These are phyloP conservation scores for Caligus rogercresseyi DNA, from an alignment of 1,140 invertebrate genomes.

Conservation along the genomic window DNA sequence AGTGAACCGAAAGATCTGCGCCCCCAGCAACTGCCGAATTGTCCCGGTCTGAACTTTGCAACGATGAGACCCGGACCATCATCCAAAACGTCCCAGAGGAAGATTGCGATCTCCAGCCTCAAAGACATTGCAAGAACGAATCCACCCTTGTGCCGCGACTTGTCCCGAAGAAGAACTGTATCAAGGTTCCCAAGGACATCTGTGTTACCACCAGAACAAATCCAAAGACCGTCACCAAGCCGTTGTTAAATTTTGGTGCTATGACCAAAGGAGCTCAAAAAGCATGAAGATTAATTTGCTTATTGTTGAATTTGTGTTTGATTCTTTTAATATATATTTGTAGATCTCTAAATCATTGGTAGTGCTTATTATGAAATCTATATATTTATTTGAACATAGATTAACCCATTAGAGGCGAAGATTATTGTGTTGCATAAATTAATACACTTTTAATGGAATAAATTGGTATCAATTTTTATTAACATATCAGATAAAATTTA, in stretches of 20 bases:
- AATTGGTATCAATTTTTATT: too few species aligned
- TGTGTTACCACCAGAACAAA: not conserved
- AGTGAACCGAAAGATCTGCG: not conserved
- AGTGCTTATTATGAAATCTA: too few species aligned
- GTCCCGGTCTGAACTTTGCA: constrained; percentile 12
- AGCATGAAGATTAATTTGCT: too few species aligned
- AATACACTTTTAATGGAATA: too few species aligned
- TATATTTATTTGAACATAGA: too few species aligned
- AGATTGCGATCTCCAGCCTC: constrained; percentile 13
- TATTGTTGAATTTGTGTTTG: too few species aligned
- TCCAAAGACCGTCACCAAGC: not conserved
- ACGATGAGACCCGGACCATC: not conserved
- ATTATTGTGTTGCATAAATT: too few species aligned
- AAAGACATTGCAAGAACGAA: constrained; percentile 7
- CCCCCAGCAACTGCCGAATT: constrained; percentile 1
- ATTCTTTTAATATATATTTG: too few species aligned
- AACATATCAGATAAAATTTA: too few species aligned
- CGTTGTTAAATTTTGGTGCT: not conserved
- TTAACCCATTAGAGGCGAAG: too few species aligned
- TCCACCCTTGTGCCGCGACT: constrained; percentile 6
- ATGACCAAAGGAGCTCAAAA: not conserved
- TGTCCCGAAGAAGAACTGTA: not conserved
- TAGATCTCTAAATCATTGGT: too few species aligned
- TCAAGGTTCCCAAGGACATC: not conserved
- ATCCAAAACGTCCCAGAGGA: constrained; percentile 16